Evolutionary conservation across 1,140 invertebrate genomes (phyloP).

Genomic region (Mya arenaria): DNA sequence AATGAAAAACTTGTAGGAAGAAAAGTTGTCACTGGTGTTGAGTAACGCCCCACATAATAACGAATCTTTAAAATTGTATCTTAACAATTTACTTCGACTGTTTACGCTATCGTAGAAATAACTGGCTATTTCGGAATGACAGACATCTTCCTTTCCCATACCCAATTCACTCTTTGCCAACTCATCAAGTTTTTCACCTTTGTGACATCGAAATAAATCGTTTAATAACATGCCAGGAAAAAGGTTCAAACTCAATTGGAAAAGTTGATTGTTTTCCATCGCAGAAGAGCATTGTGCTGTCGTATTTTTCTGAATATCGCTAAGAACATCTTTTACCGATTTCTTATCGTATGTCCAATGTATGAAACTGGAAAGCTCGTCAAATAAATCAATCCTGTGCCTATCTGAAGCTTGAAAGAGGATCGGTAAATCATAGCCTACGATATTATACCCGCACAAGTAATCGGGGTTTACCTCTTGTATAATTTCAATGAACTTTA

Average conservation of each 20-base stretch:
- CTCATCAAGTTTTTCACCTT: neutral
- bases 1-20: neutral
- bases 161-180: neutral
- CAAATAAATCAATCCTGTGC: neutral
- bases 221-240: neutral
- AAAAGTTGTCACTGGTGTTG: neutral
- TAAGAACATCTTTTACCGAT: neutral
- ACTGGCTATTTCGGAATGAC: neutral
- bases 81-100: too few species aligned
- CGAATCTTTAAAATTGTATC: neutral
- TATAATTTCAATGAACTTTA: neutral
- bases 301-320: neutral
- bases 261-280: neutral
- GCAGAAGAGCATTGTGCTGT: neutral
- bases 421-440: neutral
- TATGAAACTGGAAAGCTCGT: neutral
- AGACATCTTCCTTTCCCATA: conserved; percentile 1
- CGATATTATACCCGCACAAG: neutral
- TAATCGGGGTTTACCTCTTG: neutral
- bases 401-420: neutral
- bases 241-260: neutral
- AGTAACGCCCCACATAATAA: neutral
- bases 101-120: neutral
- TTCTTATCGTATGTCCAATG: neutral
- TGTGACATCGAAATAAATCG: conserved; percentile 4